Percentiles rank a stretch among this genome's conserved stretches.
Evolutionary conservation across 2,888 invertebrate genomes (phyloP).

Genomic region (Thalpophila matura): DNA sequence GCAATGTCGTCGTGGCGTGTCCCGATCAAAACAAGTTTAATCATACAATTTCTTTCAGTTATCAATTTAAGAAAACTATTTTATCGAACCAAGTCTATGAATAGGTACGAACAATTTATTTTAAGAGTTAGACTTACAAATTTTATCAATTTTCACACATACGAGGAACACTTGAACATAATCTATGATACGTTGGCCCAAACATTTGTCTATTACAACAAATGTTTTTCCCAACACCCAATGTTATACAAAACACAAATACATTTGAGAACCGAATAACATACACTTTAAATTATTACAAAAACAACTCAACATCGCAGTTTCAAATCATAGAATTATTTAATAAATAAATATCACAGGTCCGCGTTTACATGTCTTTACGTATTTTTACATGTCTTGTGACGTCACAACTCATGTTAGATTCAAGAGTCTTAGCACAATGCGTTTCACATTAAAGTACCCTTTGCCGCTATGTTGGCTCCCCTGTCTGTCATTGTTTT

Average conservation of each 20-base stretch:
- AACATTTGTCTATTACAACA: constrained; percentile 38
- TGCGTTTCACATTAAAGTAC: too few relatives aligned
- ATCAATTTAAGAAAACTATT: constrained; percentile 17
- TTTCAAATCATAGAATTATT: constrained; percentile 4
- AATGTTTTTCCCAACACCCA: constrained; percentile 18
- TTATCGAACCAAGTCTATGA: constrained; percentile 21
- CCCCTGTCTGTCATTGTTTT: too few relatives aligned
- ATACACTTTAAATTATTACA: constrained; percentile 21
- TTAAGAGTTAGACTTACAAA: constrained; percentile 26
- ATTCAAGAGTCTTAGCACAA: constrained; percentile 4
- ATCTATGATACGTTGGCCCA: constrained; percentile 7
- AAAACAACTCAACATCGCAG: constrained; percentile 6
- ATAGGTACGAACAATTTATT: constrained; percentile 21
- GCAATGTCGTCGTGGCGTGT: constrained; percentile 42
- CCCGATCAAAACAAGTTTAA: constrained; percentile 24
- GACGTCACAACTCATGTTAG: constrained; percentile 12
- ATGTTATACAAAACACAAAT: constrained; percentile 6
- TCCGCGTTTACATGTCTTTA: too few relatives aligned
- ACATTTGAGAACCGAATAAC: not conserved
- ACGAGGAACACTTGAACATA: constrained; percentile 5
- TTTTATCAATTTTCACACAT: constrained; percentile 32
- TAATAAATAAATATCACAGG: too few relatives aligned
- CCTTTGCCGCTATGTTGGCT: too few relatives aligned
- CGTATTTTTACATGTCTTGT: constrained; percentile 21
- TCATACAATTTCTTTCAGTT: constrained; percentile 47